These are phyloP conservation scores for Dasyprocta punctata DNA, from an alignment of 2,113 vertebrate genomes.

Conservation along the genomic window DNA sequence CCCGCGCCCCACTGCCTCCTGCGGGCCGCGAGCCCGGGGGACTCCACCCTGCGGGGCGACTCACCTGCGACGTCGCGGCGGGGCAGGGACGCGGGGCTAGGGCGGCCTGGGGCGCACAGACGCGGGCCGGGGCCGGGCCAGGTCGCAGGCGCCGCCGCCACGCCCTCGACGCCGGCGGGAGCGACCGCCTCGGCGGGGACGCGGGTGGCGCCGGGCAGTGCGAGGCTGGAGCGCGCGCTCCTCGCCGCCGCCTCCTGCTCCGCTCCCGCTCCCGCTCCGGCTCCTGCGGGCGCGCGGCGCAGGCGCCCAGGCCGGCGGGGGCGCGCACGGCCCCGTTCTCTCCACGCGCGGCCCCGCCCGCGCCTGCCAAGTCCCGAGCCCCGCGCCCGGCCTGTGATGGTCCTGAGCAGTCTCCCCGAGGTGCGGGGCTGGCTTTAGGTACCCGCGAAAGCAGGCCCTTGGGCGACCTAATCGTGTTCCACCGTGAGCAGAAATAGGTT, in stretches of 20 bases:
- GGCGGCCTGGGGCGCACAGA: neutral
- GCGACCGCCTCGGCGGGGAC: neutral
- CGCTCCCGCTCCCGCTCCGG: too few species aligned
- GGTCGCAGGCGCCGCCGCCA: neutral
- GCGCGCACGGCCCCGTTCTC: neutral
- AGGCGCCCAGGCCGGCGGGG: slow-evolving; percentile 31
- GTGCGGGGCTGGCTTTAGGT: neutral
- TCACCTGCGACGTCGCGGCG: slow-evolving; percentile 58
- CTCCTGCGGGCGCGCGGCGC: slow-evolving; percentile 39
- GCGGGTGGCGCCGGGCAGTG: neutral
- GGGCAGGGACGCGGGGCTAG: neutral
- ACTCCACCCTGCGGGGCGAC: slow-evolving; percentile 34
- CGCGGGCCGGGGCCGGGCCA: neutral
- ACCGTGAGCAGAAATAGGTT: neutral
- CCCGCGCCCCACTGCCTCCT: neutral
- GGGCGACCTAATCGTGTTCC: neutral
- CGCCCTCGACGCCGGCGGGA: slow-evolving; percentile 49
- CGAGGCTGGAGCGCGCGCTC: neutral
- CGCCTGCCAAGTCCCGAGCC: accelerated
- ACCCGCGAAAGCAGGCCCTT: neutral
- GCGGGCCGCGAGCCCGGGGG: too few species aligned
- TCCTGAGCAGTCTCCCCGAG: accelerated
- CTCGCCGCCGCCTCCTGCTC: too few species aligned
- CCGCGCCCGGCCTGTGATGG: accelerated
- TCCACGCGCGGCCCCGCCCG: neutral